These are phyloP conservation scores for Numenius arquata DNA, from an alignment of 2,113 vertebrate species.

Conservation along the genomic window DNA sequence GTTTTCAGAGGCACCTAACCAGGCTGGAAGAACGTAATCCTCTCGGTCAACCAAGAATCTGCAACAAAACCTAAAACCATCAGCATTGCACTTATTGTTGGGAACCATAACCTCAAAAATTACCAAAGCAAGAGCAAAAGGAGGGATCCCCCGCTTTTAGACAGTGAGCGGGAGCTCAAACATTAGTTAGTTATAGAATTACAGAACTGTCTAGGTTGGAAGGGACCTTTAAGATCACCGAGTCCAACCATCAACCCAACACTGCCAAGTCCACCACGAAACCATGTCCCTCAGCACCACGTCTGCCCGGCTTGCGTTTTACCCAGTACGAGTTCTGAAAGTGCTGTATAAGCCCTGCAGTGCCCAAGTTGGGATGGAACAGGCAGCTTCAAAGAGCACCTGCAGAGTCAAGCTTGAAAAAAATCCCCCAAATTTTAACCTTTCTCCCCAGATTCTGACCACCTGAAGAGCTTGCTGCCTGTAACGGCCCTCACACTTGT, in stretches of 20 bases:
- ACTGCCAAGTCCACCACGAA: too few relatives aligned
- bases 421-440: not conserved
- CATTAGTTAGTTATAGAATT: not conserved
- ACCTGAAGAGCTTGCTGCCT: not conserved
- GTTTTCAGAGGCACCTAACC: not conserved
- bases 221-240: too few relatives aligned
- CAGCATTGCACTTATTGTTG: not conserved
- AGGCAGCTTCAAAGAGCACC: not conserved
- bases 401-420: not conserved
- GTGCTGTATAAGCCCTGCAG: not conserved
- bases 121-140: not conserved
- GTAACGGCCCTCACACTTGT: not conserved
- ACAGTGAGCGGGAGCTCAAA: not conserved
- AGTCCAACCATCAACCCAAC: too few relatives aligned
- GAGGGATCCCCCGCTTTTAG: not conserved
- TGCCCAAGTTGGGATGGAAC: not conserved
- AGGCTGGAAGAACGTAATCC: not conserved
- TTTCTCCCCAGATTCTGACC: not conserved
- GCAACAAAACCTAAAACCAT: not conserved
- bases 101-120: not conserved
- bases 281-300: too few relatives aligned
- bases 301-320: not conserved
- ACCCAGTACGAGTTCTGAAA: not conserved
- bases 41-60: not conserved
- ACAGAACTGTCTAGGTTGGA: too few relatives aligned